A percentile compares a stretch with the other conserved stretches of the same genome.
Conservation (phyloP, 2,113 vertebrate species). For the Forbesichthys agassizii region DNA sequence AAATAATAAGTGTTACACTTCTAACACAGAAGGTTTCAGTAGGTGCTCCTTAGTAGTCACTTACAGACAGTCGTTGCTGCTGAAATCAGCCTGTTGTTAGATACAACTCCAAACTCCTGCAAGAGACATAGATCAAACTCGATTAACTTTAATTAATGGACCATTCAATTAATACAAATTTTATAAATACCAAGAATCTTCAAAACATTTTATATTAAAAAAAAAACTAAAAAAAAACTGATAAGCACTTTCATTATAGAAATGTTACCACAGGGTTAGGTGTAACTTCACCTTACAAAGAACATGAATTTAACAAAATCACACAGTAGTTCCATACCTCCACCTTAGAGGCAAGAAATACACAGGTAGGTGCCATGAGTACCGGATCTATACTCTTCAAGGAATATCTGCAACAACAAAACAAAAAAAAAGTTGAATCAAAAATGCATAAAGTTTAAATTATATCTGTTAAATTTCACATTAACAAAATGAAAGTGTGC, state of each 20-base stretch:
- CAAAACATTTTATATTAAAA: too few species aligned
- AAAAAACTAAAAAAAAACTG: too few species aligned
- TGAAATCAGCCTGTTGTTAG: slow-evolving; percentile 96
- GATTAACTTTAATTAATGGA: background rate
- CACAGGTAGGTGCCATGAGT: slow-evolving; percentile 98
- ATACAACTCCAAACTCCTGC: slow-evolving; percentile 99
- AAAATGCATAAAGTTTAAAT: background rate
- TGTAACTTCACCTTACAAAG: too few species aligned
- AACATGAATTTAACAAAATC: background rate
- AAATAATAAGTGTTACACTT: slow-evolving; percentile 43
- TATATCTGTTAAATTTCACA: background rate
- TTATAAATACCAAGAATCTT: background rate
- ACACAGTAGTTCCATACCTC: slow-evolving; percentile 80
- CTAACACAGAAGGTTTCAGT: background rate
- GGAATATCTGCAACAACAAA: slow-evolving; percentile 86
- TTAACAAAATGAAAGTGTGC: background rate
- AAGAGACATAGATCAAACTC: background rate
- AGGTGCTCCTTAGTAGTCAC: slow-evolving; percentile 59
- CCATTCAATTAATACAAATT: background rate
- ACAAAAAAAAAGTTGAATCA: background rate
- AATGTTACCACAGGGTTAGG: background rate
- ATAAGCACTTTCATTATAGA: too few species aligned
- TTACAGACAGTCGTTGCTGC: slow-evolving; percentile 99
- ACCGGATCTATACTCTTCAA: slow-evolving; percentile 99
- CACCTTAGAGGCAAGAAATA: slow-evolving; percentile 99